A percentile compares a stretch with the other conserved stretches of the same genome.
Evolutionary conservation across 2,888 invertebrate species (phyloP).

Genomic region (Mamestra brassicae): DNA sequence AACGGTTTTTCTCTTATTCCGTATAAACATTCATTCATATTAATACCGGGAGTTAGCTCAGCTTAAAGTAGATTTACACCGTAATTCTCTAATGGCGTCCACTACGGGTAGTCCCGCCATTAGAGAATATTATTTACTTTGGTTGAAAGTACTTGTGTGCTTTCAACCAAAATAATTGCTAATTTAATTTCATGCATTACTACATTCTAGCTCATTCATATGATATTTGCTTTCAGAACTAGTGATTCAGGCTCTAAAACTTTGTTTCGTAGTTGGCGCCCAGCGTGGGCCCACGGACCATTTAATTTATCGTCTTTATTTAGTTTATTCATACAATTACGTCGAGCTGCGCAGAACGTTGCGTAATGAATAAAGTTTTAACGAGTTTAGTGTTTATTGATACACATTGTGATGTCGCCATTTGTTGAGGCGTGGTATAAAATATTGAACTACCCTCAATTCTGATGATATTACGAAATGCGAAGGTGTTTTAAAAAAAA

Average conservation of each 20-base stretch:
- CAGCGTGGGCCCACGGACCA: slow-evolving; percentile 47
- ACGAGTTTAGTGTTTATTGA: slow-evolving; percentile 59
- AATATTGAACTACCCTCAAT: slow-evolving; percentile 44
- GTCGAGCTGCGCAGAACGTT: slow-evolving; percentile 32
- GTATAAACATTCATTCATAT: too few species aligned
- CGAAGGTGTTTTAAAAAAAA: neutral
- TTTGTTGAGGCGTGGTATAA: slow-evolving; percentile 27
- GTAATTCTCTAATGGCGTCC: slow-evolving; percentile 36
- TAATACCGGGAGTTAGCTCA: neutral
- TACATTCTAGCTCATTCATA: slow-evolving; percentile 20
- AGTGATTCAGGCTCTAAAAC: slow-evolving; percentile 44
- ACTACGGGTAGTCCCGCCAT: neutral
- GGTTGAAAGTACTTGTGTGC: too few species aligned
- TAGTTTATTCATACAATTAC: slow-evolving; percentile 60
- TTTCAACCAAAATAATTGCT: neutral
- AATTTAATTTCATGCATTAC: slow-evolving; percentile 24
- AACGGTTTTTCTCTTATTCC: too few species aligned
- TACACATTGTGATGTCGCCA: slow-evolving; percentile 43
- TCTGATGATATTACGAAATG: slow-evolving; percentile 3
- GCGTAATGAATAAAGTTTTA: slow-evolving; percentile 67
- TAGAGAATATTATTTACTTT: too few species aligned
- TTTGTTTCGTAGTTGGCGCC: slow-evolving; percentile 52
- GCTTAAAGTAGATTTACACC: neutral
- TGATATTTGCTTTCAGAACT: slow-evolving; percentile 28
- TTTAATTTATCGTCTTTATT: slow-evolving; percentile 57